Base-by-base conservation (phyloP, 2,888 invertebrate genomes). In the Lepidocyrtinus sp. region DNA sequence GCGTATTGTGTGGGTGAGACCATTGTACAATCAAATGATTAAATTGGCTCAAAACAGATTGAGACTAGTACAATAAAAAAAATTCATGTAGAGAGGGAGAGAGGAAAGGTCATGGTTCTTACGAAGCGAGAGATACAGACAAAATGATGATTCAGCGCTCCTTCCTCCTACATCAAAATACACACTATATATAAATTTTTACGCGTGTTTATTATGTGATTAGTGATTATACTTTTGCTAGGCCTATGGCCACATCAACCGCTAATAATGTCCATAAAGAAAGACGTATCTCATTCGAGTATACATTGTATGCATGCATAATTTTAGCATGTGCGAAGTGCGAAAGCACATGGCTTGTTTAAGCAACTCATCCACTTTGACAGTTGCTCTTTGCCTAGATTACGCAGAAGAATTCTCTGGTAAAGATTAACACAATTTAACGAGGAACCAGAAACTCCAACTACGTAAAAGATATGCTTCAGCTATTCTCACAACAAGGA, bases 101-200 rank as follows among this genome's bases (percentile, higher is more conserved):
- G 63, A 70, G 74, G 79, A 79, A 79, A 79, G 79, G 79, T 79
- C 79, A 79, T 79, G 79, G 79, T 79, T 79, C 70, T 74, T 9
- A 55, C 63, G 68, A 78, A 69, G 61, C 70, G 19, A 59, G 59
- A 50, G 27, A 63, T 65, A 26, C 26, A 67, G 63, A 63, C 63
- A 73, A 64, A 73, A 62, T 9, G 67, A 74, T 74, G 74, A 74
- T 63, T 74, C 74, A 74, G 73, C 73, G 62, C 36, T 36, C 36
- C 12, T 36, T 36, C 36, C 36, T 36, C 36, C 36, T 12, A 36
- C 36, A 36, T 7, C 36, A 36, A 7, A 36, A 36, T 12, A 36
- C 36, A 36, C 36, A 36, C 36, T 36, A 36, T 12, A 7, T 36
- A 36, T 12, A 12, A 7, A 36, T 36, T 36, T 36, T 36, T 36